Evolutionary conservation across 2,888 invertebrate genomes (phyloP).

Genomic region (Cheilosia vernalis): DNA sequence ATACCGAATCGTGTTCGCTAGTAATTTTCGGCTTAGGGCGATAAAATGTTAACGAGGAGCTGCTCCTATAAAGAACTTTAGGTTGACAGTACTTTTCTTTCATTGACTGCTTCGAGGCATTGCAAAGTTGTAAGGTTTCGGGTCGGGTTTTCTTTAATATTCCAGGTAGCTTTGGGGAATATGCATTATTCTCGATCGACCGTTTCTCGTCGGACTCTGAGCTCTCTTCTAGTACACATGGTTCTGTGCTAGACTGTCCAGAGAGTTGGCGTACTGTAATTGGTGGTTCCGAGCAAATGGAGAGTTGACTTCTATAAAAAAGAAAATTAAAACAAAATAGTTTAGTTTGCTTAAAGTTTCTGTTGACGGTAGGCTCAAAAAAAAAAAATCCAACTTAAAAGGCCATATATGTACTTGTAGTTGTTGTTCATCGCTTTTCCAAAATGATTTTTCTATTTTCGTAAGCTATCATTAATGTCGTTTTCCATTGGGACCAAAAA

Average conservation of each 20-base stretch:
- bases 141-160: conserved; percentile 80
- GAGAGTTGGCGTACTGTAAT: conserved; percentile 81
- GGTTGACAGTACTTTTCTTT: conserved; percentile 33
- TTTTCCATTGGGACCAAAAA: too few relatives aligned
- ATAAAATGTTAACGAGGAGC: conserved; percentile 82
- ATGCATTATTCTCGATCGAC: neutral
- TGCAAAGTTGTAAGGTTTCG: conserved; percentile 78
- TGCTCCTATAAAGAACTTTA: conserved; percentile 80
- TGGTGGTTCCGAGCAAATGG: conserved; percentile 83
- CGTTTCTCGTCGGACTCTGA: conserved; percentile 75
- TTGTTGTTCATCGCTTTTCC: neutral
- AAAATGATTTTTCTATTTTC: too few relatives aligned
- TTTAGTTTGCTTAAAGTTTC: neutral
- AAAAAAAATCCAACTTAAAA: too few relatives aligned
- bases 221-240: conserved; percentile 82
- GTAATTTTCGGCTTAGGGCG: conserved; percentile 80
- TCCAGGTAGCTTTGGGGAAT: conserved; percentile 59
- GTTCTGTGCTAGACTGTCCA: conserved; percentile 83
- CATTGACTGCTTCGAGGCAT: neutral
- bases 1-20: conserved; percentile 81
- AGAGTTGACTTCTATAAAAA: conserved; percentile 80
- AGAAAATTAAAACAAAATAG: neutral
- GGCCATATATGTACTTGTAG: too few relatives aligned
- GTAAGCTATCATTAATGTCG: too few relatives aligned
- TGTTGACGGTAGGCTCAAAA: neutral